phyloP scores from a whole-genome alignment of 2,113 vertebrate species.

The Axis porcinus region DNA sequence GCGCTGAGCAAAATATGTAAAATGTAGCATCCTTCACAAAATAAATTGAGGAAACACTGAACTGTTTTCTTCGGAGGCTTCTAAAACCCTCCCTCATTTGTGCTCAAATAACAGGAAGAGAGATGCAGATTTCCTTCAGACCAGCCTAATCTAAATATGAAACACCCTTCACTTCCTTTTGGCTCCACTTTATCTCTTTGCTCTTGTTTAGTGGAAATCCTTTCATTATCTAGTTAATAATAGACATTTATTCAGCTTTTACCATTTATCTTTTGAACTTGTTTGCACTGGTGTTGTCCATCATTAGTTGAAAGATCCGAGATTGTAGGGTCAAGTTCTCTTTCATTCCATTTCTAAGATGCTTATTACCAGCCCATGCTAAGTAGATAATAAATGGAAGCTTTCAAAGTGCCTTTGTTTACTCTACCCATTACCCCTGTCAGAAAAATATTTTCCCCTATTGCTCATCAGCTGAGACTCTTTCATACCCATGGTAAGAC shows the following conservation, averaged over 20 bases:
- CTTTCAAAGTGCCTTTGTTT: background rate
- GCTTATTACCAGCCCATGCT: background rate
- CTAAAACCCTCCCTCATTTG: background rate
- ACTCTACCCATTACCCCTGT: background rate
- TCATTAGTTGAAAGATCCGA: background rate
- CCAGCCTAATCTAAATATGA: constrained; percentile 22
- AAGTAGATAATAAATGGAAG: background rate
- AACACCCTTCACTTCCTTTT: constrained; percentile 30
- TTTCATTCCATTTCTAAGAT: background rate
- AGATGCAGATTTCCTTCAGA: constrained; percentile 7
- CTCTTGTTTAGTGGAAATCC: constrained; percentile 31
- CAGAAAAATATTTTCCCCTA: background rate
- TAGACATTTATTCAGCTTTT: constrained; percentile 5
- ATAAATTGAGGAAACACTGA: background rate
- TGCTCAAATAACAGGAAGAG: constrained; percentile 38
- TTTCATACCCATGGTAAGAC: background rate
- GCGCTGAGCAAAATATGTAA: background rate
- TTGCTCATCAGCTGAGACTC: background rate
- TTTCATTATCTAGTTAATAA: constrained; percentile 34
- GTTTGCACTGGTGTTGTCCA: constrained; percentile 12
- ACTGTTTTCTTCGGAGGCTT: background rate
- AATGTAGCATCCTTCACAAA: background rate
- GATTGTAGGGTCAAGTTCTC: background rate
- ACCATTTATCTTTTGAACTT: constrained; percentile 32
- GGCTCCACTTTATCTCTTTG: constrained; percentile 17